phyloP scores from a whole-genome alignment of 2,113 vertebrate genomes.

The Procapra przewalskii region DNA sequence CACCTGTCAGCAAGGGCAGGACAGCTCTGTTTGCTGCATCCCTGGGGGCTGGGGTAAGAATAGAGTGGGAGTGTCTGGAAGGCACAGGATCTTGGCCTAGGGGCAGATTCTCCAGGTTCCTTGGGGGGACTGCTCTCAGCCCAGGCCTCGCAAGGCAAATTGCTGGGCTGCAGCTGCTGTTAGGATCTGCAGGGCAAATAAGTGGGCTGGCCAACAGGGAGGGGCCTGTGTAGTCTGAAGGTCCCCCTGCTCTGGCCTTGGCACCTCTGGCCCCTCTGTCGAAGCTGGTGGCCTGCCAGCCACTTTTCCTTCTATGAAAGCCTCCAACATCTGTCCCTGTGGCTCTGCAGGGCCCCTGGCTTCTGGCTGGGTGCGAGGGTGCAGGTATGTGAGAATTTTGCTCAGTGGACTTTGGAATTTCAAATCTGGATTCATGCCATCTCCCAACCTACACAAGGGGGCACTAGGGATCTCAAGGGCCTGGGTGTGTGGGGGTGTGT shows the following conservation, averaged over 20 bases:
- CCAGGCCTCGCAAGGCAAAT: not conserved
- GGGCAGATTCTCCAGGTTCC: not conserved
- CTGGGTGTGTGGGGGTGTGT: not conserved
- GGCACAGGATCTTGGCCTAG: not conserved
- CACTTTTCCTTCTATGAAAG: not conserved
- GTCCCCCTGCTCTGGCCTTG: not conserved
- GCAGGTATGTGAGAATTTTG: not conserved
- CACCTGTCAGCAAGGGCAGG: not conserved
- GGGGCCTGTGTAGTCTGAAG: not conserved
- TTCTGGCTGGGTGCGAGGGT: not conserved
- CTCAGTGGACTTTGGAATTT: not conserved
- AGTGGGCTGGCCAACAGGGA: not conserved
- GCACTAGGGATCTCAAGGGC: not conserved
- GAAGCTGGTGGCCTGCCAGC: not conserved
- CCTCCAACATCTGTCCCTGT: not conserved
- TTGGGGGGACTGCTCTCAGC: not conserved
- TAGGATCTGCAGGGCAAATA: not conserved
- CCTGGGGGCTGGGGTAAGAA: constrained; percentile 8
- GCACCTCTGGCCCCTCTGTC: not conserved
- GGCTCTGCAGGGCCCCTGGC: not conserved
- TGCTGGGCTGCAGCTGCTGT: not conserved
- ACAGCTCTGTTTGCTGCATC: not conserved
- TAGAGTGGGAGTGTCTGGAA: not conserved
- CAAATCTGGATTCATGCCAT: not conserved
- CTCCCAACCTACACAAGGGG: not conserved